Conservation (phyloP, 2,888 invertebrate genomes). For the Alsophila aescularia region DNA sequence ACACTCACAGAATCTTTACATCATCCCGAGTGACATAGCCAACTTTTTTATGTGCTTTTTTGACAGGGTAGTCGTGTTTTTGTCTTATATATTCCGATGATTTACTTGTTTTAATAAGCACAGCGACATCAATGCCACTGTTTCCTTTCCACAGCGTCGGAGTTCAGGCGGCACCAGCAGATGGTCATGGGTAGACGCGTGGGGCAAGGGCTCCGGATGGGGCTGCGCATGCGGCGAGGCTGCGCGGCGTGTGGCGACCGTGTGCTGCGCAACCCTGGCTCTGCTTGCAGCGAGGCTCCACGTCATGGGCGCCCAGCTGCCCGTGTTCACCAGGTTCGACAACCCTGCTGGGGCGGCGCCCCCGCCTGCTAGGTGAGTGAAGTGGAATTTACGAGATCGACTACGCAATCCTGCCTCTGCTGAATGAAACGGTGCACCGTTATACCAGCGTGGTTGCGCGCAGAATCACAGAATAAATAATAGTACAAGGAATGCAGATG, state of each 20-base stretch:
- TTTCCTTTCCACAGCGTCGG: slow-evolving; percentile 57
- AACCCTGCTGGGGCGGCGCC: slow-evolving; percentile 97
- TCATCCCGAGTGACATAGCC: no score
- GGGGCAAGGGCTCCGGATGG: slow-evolving; percentile 77
- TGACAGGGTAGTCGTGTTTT: no score
- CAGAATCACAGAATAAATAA: no score
- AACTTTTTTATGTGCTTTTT: no score
- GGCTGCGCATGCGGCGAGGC: slow-evolving; percentile 85
- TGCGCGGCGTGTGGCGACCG: slow-evolving; percentile 90
- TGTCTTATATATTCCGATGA: no score
- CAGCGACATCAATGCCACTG: neutral
- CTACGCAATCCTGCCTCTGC: no score
- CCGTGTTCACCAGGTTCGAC: slow-evolving; percentile 98
- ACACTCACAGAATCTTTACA: no score
- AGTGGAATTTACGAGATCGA: no score
- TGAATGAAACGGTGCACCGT: no score
- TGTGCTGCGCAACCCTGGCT: slow-evolving; percentile 91
- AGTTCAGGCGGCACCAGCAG: slow-evolving; percentile 58
- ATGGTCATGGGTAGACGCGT: slow-evolving; percentile 76
- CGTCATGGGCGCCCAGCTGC: slow-evolving; percentile 98
- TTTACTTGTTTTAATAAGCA: no score
- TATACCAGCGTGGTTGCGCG: no score
- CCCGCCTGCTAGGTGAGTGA: slow-evolving; percentile 85
- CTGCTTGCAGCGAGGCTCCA: slow-evolving; percentile 93
- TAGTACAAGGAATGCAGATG: no score